phyloP scores from a whole-genome alignment of 53 echinoderm and acorn worm species.

The Apostichopus leukothele region DNA sequence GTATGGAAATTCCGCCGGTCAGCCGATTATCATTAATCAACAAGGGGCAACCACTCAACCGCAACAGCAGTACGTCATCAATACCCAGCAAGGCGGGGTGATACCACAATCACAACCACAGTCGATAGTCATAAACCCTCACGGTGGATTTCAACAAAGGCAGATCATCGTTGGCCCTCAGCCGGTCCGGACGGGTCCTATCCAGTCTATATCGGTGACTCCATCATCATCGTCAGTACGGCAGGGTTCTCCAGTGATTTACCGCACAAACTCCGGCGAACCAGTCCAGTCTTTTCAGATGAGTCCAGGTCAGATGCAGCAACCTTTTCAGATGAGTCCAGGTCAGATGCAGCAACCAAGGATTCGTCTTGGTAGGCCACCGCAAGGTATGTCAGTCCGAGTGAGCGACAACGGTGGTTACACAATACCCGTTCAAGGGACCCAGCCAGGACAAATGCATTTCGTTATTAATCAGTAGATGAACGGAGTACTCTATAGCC shows the following conservation, averaged over 20 bases:
- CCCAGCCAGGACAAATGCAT: conserved; percentile 29
- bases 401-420: neutral
- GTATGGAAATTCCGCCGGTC: neutral
- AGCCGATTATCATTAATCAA: conserved; percentile 14
- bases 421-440: conserved; percentile 15
- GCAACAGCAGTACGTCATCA: conserved; percentile 27
- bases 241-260: conserved; percentile 24
- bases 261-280: neutral
- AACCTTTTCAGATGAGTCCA: conserved; percentile 15
- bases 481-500: no score
- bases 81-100: neutral
- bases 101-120: conserved; percentile 10
- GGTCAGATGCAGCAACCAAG: conserved; percentile 14
- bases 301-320: neutral
- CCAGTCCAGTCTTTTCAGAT: conserved; percentile 36
- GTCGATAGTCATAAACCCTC: conserved; percentile 1
- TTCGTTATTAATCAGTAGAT: conserved; percentile 40
- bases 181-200: conserved; percentile 8
- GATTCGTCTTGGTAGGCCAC: conserved; percentile 17
- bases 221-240: conserved; percentile 6
- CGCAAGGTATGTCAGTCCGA: conserved; percentile 25
- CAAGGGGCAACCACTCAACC: conserved; percentile 11
- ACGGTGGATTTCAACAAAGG: conserved; percentile 27
- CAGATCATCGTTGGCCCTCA: conserved; percentile 37
- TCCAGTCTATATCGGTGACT: conserved; percentile 17